These are phyloP conservation scores for Siniperca scherzeri DNA, from an alignment of 2,797 vertebrate species.

Conservation along the genomic window DNA sequence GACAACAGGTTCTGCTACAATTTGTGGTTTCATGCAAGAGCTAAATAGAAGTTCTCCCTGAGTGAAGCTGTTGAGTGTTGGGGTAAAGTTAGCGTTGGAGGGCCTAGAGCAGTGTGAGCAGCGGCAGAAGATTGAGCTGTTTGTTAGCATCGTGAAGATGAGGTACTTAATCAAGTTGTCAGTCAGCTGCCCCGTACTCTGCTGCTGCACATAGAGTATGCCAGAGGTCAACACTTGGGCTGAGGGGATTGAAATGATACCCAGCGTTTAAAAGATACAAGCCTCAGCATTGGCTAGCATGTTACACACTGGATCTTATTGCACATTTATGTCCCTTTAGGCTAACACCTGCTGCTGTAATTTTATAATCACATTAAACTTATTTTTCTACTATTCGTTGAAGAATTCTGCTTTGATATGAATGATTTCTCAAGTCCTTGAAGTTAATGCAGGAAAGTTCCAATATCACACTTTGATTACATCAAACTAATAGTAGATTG, in stretches of 20 bases:
- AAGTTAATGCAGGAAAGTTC: conserved; percentile 18
- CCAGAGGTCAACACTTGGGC: conserved; percentile 28
- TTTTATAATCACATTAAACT: conserved; percentile 28
- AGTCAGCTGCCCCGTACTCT: conserved; percentile 31
- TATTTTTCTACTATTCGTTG: conserved; percentile 2
- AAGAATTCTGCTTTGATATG: background rate
- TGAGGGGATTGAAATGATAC: conserved; percentile 34
- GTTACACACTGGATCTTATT: conserved; percentile 15
- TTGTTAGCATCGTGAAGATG: conserved; percentile 64
- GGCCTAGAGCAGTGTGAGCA: conserved; percentile 13
- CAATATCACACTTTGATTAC: conserved; percentile 31
- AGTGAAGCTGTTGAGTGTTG: conserved; percentile 41
- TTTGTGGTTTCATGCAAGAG: conserved; percentile 72
- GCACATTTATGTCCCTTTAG: conserved; percentile 20
- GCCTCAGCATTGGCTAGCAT: conserved; percentile 8
- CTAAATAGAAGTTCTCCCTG: conserved; percentile 40
- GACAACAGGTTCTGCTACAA: conserved; percentile 59
- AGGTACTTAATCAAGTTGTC: conserved; percentile 75
- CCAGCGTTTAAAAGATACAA: conserved; percentile 16
- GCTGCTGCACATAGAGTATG: conserved; percentile 35
- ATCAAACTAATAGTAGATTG: conserved; percentile 39
- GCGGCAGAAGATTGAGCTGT: conserved; percentile 44
- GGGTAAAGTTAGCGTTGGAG: conserved; percentile 33
- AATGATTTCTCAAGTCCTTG: conserved; percentile 17
- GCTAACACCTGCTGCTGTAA: conserved; percentile 44